Base-by-base conservation (phyloP, 2,797 vertebrate species). In the Yasuhikotakia modesta region DNA sequence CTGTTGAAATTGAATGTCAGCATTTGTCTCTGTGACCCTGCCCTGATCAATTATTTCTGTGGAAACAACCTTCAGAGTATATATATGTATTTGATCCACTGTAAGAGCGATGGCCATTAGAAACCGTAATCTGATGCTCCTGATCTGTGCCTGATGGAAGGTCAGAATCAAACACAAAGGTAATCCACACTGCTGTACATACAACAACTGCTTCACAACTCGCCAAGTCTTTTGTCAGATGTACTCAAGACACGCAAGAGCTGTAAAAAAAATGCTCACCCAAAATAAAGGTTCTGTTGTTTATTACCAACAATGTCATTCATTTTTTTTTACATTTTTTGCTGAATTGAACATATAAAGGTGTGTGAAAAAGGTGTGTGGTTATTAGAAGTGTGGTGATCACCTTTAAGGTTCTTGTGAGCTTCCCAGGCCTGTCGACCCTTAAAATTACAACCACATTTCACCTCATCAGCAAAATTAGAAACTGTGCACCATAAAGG, bases 41-140 rank as follows among this genome's bases (percentile, higher is more conserved):
- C 84, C 78, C 73, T 13, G 46, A 46, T 82, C 73, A 69, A 72
- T 86, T 84, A 85, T 79, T 85, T 68, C 32, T 70, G 60, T 24
- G 82, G 84, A 87, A 90, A 87, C 71, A 83, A 88, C 89, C 72
- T 72, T 85, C 16, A 65, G 82, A 88, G 84, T 82, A 84, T 21
- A 21, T 82, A 74, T 65, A 77, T 73, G 88, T 87, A 81, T 87
- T 78, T 48, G 80, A 80, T 79, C 52, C 69, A 45, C 60, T 72
- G 61, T 45, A 55, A 68, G 58, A 48, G 52, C 50, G 50, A 55
- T 7, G 30, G 11, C 57, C 69, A 76, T 78, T 76, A 85, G n/a
- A 66, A 69, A 64, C n/a, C 3, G 67, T 45, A 65, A 68, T 65
- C 74, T 13, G 55, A 83, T 57, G 73, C 66, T 22, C 39, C 39